phyloP scores from a whole-genome alignment of 2,797 vertebrate species.

The Rhinella marina region DNA sequence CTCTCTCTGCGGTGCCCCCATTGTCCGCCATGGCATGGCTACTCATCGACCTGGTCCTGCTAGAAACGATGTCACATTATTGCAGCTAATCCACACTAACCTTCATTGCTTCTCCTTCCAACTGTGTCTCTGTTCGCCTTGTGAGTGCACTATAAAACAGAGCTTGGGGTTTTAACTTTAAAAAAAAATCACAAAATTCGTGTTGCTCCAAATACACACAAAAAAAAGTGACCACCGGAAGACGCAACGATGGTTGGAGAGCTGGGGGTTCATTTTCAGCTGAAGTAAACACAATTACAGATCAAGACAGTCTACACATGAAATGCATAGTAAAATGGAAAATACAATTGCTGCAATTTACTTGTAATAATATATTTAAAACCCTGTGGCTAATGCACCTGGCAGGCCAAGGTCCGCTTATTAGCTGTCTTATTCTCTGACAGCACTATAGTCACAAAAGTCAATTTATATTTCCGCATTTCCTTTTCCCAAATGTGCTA shows the following conservation, averaged over 20 bases:
- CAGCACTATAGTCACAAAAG: constrained; percentile 21
- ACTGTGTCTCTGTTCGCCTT: background rate
- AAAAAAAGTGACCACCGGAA: background rate
- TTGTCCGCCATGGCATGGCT: no score
- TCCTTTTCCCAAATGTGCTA: constrained; percentile 9
- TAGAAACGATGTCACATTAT: no score
- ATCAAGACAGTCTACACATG: background rate
- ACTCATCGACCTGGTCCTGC: no score
- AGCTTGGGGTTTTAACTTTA: background rate
- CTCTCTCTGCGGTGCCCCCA: no score
- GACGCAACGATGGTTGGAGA: background rate
- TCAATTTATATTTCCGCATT: constrained; percentile 29
- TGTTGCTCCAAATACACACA: background rate
- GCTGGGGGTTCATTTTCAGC: background rate
- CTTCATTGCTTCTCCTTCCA: background rate
- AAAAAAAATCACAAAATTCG: background rate
- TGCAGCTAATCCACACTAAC: no score
- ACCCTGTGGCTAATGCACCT: constrained; percentile 10
- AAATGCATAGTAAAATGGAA: constrained; percentile 10
- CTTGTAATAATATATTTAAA: constrained; percentile 19
- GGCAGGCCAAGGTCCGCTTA: background rate
- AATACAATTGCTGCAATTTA: constrained; percentile 35
- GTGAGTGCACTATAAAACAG: background rate
- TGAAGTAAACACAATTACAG: constrained; percentile 20
- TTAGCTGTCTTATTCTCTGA: constrained; percentile 18